Conservation (phyloP, 30 jellyfish, hydroid and myxozoan genomes). For the Turritopsis rubra region DNA sequence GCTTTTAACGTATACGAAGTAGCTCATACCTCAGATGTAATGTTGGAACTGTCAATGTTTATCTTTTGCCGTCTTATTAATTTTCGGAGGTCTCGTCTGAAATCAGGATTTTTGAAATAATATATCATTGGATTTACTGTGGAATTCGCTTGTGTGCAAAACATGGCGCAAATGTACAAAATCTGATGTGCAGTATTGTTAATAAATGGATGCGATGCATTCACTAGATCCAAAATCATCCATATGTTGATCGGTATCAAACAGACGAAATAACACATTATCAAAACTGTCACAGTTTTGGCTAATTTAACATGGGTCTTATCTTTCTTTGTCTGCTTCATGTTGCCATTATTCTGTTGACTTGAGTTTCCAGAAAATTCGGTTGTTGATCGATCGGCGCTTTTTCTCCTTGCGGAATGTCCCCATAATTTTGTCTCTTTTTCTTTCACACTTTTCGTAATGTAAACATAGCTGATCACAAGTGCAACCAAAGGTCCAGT, state of each 20-base stretch:
- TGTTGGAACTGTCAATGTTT: neutral
- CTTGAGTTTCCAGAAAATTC: neutral
- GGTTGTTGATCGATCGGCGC: neutral
- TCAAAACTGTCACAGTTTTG: slow-evolving; percentile 23
- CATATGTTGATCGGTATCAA: slow-evolving; percentile 7
- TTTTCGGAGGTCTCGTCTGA: slow-evolving; percentile 36
- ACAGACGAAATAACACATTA: slow-evolving; percentile 18
- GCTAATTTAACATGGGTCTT: slow-evolving; percentile 7
- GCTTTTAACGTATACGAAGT: neutral
- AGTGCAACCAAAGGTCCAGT: slow-evolving; percentile 7
- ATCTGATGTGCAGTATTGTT: neutral
- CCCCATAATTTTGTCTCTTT: neutral
- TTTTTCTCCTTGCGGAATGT: neutral
- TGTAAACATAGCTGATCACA: neutral
- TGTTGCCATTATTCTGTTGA: neutral
- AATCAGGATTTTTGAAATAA: slow-evolving; percentile 52
- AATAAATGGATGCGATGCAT: neutral
- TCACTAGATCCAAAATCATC: slow-evolving; percentile 7
- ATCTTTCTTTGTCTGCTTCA: neutral
- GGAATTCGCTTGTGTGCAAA: slow-evolving; percentile 34
- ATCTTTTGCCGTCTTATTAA: neutral
- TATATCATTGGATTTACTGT: slow-evolving; percentile 62
- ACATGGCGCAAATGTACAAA: neutral
- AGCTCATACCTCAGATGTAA: neutral
- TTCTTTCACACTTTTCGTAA: slow-evolving; percentile 10